phyloP scores from a whole-genome alignment of 2,888 invertebrate genomes.

The Sussaba pulchella region DNA sequence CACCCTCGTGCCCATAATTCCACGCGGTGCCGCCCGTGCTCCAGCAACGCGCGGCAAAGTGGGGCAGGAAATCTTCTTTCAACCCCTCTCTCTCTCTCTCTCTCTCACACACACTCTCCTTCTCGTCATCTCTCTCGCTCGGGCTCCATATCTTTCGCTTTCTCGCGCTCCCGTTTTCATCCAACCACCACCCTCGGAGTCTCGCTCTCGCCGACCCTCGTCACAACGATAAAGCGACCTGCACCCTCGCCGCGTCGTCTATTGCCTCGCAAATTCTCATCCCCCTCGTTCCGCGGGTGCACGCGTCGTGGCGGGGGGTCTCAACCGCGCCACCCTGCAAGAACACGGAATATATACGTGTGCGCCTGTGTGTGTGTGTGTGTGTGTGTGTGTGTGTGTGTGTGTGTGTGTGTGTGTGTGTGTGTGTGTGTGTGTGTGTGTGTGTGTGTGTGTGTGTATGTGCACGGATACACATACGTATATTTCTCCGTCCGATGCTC shows the following conservation, averaged over 20 bases:
- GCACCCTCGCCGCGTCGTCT: slow-evolving; percentile 49
- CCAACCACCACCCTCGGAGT: background rate
- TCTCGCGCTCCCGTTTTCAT: slow-evolving; percentile 20
- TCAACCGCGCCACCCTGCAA: slow-evolving; percentile 47
- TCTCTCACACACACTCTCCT: too few species aligned
- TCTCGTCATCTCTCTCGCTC: too few species aligned
- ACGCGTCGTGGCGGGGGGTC: slow-evolving; percentile 44
- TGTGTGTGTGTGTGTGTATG: slow-evolving; percentile 25
- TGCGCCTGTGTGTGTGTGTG: slow-evolving; percentile 8
- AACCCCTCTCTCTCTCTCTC: slow-evolving; percentile 8
- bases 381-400: slow-evolving; percentile 17
- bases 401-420: slow-evolving; percentile 16
- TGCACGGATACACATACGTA: too few species aligned
- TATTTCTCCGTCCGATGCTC: too few species aligned
- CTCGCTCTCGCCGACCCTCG: slow-evolving; percentile 19
- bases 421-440: slow-evolving; percentile 12
- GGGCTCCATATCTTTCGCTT: slow-evolving; percentile 21
- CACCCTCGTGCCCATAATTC: slow-evolving; percentile 64
- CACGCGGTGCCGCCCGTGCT: slow-evolving; percentile 56
- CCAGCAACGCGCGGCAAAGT: slow-evolving; percentile 38
- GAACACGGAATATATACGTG: slow-evolving; percentile 17
- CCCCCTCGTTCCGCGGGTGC: slow-evolving; percentile 42
- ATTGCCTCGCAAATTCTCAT: slow-evolving; percentile 64
- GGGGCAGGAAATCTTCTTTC: slow-evolving; percentile 48
- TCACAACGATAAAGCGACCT: slow-evolving; percentile 53